These are phyloP conservation scores for Lordiphosa fenestrarum DNA, from an alignment of 2,888 invertebrate species.

Conservation along the genomic window DNA sequence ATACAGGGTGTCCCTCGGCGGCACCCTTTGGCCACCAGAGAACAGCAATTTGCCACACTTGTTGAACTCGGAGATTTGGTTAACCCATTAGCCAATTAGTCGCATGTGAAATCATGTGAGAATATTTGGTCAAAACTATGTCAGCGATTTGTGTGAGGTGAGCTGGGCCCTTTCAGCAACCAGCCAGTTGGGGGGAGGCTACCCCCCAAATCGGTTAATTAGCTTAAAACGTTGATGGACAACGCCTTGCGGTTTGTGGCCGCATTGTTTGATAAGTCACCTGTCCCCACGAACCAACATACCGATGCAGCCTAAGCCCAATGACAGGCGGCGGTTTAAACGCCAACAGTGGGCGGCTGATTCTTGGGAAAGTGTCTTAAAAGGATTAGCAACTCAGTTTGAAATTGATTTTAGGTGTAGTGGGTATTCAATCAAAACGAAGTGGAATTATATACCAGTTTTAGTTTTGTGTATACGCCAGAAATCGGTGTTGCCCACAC, in stretches of 20 bases:
- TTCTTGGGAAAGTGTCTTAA: too few species aligned
- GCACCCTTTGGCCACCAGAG: too few species aligned
- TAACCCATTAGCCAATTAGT: constrained; percentile 33
- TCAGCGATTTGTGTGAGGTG: constrained; percentile 38
- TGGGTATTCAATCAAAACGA: too few species aligned
- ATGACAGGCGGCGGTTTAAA: background rate
- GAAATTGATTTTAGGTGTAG: too few species aligned
- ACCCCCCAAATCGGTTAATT: constrained; percentile 35
- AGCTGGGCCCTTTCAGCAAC: background rate
- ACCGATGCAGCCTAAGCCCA: background rate
- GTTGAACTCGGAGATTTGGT: constrained; percentile 7
- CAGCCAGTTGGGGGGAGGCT: too few species aligned
- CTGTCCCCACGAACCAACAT: background rate
- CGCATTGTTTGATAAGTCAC: constrained; percentile 5
- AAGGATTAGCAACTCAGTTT: too few species aligned
- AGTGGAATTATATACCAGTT: too few species aligned
- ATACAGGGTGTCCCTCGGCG: constrained; percentile 27
- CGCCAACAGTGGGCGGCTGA: too few species aligned
- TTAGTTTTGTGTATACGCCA: too few species aligned
- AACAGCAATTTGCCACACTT: background rate
- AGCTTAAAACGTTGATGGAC: constrained; percentile 39
- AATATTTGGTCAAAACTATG: constrained; percentile 11
- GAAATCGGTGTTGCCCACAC: too few species aligned
- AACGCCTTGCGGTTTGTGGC: constrained; percentile 23
- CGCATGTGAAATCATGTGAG: constrained; percentile 16